Evolutionary conservation across 1,140 invertebrate genomes (phyloP).

Genomic region (Penaeus chinensis): DNA sequence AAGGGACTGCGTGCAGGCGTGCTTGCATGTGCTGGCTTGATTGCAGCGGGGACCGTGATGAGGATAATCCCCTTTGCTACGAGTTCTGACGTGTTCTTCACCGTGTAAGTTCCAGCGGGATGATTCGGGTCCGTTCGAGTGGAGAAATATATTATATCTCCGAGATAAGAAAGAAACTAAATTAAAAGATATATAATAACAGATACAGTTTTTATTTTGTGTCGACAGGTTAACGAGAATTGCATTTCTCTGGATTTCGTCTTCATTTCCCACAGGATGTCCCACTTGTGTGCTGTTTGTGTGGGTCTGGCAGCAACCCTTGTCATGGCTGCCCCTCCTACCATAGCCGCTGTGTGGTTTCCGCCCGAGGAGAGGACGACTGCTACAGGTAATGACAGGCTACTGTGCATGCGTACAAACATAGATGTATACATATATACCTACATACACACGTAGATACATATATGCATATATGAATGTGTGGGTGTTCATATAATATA

Average conservation of each 20-base stretch:
- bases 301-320: slow-evolving; percentile 67
- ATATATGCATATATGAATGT: too few species aligned
- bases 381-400: slow-evolving; percentile 55
- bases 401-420: neutral
- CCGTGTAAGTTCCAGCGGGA: slow-evolving; percentile 18
- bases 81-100: slow-evolving; percentile 25
- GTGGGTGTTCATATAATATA: too few species aligned
- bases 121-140: neutral
- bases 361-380: slow-evolving; percentile 67
- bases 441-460: neutral
- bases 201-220: too few species aligned
- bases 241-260: neutral
- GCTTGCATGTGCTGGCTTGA: slow-evolving; percentile 15
- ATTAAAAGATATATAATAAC: too few species aligned
- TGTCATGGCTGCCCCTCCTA: slow-evolving; percentile 66
- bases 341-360: slow-evolving; percentile 67
- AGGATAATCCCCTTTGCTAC: slow-evolving; percentile 12
- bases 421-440: neutral
- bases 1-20: slow-evolving; percentile 31
- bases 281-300: slow-evolving; percentile 58
- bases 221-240: neutral
- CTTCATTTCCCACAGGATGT: slow-evolving; percentile 10
- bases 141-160: neutral
- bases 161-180: neutral
- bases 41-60: slow-evolving; percentile 29